Conservation (phyloP, 2,888 invertebrate species). For the Microctonus brassicae region DNA sequence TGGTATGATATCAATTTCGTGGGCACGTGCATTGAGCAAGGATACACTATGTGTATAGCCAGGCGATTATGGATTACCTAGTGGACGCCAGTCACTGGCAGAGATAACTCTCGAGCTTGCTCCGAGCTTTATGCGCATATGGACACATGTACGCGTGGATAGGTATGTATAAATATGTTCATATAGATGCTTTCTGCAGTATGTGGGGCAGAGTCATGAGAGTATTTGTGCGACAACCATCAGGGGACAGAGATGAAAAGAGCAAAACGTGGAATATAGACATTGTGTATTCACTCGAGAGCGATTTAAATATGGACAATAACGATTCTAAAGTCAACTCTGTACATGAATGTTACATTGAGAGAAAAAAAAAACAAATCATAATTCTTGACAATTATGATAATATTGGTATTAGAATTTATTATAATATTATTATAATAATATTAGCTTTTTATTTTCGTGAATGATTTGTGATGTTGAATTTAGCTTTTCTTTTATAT, state of each 20-base stretch:
- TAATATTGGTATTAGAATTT: not conserved
- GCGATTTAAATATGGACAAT: slow-evolving; percentile 22
- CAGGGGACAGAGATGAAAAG: not conserved
- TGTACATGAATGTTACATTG: not conserved
- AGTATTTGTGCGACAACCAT: slow-evolving; percentile 7
- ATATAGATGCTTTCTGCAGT: not conserved
- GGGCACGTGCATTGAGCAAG: slow-evolving; percentile 42
- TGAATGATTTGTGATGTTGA: not conserved
- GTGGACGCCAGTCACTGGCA: slow-evolving; percentile 51
- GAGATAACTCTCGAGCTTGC: slow-evolving; percentile 47
- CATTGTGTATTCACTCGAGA: not conserved
- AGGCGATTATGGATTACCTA: slow-evolving; percentile 58
- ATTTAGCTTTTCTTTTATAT: not conserved
- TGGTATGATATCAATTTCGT: slow-evolving; percentile 48
- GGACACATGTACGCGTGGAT: no score
- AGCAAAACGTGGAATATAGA: not conserved
- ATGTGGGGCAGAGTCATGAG: not conserved
- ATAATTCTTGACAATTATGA: not conserved
- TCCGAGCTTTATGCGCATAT: slow-evolving; percentile 12
- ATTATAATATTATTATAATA: not conserved
- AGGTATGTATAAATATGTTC: no score
- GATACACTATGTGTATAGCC: slow-evolving; percentile 46
- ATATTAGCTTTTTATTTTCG: no score
- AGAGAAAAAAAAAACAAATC: not conserved
- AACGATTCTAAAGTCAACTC: not conserved